Conservation (phyloP, 1,140 invertebrate genomes). For the Atta cephalotes region DNA sequence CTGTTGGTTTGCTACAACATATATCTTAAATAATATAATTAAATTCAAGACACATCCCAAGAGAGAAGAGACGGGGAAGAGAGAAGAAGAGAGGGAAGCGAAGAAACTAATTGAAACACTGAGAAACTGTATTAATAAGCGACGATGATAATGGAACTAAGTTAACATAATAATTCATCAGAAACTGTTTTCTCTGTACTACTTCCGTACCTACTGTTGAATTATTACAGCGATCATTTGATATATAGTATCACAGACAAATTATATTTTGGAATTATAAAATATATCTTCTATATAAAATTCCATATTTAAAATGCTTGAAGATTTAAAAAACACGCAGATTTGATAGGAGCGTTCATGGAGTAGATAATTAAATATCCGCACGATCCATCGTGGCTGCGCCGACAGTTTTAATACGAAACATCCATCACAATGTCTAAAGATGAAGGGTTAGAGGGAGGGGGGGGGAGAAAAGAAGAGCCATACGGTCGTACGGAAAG, state of each 20-base stretch:
- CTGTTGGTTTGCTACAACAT: neutral
- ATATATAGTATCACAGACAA: neutral
- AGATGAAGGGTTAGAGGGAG: neutral
- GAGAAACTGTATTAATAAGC: constrained; percentile 19
- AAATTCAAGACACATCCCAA: neutral
- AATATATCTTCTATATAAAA: neutral
- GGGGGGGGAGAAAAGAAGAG: neutral
- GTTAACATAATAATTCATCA: constrained; percentile 43
- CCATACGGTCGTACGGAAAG: constrained; percentile 23
- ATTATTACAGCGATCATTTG: neutral
- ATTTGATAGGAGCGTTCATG: constrained; percentile 12
- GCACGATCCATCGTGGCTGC: constrained; percentile 53
- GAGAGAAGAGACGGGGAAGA: no score
- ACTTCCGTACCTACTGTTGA: neutral
- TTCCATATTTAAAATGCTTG: neutral
- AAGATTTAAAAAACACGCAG: neutral
- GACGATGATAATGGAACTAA: constrained; percentile 31
- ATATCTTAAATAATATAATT: constrained; percentile 19
- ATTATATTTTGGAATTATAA: neutral
- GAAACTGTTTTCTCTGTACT: neutral
- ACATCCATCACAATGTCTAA: constrained; percentile 59
- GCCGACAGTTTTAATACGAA: constrained; percentile 61
- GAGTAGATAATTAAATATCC: constrained; percentile 58
- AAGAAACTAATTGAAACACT: constrained; percentile 28
- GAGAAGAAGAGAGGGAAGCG: neutral